Conservation (phyloP, 2,797 vertebrate species). For the Phrynocephalus vlangalii region DNA sequence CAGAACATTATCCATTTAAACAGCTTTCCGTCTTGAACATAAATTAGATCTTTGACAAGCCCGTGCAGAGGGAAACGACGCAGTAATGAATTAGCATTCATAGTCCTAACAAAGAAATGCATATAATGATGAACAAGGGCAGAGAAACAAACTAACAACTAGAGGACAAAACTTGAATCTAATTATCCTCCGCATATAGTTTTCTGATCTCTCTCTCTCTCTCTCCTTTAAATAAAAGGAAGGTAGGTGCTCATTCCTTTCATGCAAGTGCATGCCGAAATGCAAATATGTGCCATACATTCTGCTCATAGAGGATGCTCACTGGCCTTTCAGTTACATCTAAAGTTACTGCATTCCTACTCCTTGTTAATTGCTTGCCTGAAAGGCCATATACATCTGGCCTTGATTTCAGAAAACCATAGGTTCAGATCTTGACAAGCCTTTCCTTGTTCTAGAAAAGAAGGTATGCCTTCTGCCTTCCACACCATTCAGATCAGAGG, state of each 20-base stretch:
- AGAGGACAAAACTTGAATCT: constrained; percentile 65
- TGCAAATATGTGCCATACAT: constrained; percentile 64
- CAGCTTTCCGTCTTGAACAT: constrained; percentile 68
- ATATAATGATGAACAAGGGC: constrained; percentile 49
- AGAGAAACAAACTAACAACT: constrained; percentile 51
- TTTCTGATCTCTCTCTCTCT: constrained; percentile 59
- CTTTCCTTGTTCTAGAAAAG: not conserved
- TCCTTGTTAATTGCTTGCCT: not conserved
- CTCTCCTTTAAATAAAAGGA: constrained; percentile 52
- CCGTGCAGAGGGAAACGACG: constrained; percentile 60
- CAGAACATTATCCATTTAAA: constrained; percentile 74
- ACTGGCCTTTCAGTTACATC: constrained; percentile 49
- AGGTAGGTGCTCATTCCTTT: constrained; percentile 56
- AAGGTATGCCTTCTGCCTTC: not conserved
- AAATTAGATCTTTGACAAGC: constrained; percentile 67
- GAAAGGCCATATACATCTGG: not conserved
- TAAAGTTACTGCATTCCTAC: constrained; percentile 32
- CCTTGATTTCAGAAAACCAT: not conserved
- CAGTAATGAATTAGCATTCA: constrained; percentile 69
- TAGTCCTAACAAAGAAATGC: constrained; percentile 67
- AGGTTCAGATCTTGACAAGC: not conserved
- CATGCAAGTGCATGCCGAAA: constrained; percentile 39
- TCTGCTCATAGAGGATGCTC: constrained; percentile 46
- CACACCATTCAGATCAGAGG: not conserved
- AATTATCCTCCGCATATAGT: constrained; percentile 67